Evolutionary conservation across 2,797 vertebrate genomes (phyloP).

Genomic region (Falco naumanni): DNA sequence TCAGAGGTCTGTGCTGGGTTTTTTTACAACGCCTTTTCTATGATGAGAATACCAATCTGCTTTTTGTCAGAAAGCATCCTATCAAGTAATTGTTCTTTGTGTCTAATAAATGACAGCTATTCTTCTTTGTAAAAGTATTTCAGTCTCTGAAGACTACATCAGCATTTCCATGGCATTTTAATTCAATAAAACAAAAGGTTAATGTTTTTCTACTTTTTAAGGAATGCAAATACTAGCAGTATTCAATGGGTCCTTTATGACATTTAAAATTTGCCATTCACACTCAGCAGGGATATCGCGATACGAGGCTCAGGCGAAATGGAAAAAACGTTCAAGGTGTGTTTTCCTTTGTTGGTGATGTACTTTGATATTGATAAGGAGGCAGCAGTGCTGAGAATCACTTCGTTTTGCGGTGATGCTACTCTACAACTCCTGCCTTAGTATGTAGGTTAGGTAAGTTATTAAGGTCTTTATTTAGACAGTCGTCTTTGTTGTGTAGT

Average conservation of each 20-base stretch:
- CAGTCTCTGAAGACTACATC: constrained; percentile 81
- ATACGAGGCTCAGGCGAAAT: constrained; percentile 43
- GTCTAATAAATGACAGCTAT: constrained; percentile 85
- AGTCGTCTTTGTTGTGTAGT: not conserved
- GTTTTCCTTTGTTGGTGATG: constrained; percentile 17
- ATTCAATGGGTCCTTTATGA: constrained; percentile 77
- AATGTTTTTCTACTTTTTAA: constrained; percentile 79
- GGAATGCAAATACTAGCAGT: constrained; percentile 79
- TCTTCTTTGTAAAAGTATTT: constrained; percentile 82
- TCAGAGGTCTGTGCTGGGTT: constrained; percentile 80
- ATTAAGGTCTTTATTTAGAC: not conserved
- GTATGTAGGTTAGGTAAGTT: not conserved
- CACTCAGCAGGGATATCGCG: constrained; percentile 50
- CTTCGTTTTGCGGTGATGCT: not conserved
- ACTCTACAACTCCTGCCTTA: not conserved
- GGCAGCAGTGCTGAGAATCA: not conserved
- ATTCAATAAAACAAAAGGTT: constrained; percentile 87
- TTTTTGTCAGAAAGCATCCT: constrained; percentile 83
- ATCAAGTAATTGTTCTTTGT: constrained; percentile 85
- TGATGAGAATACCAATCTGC: constrained; percentile 84
- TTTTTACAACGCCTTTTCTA: constrained; percentile 82
- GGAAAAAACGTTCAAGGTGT: not conserved
- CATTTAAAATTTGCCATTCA: constrained; percentile 77
- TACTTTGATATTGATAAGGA: not conserved
- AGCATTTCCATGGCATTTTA: constrained; percentile 84